Evolutionary conservation across 2,113 vertebrate genomes (phyloP), one percentile per base, ranked within the genome.

Genomic region (Boulengeromyrus knoepffleri): DNA sequence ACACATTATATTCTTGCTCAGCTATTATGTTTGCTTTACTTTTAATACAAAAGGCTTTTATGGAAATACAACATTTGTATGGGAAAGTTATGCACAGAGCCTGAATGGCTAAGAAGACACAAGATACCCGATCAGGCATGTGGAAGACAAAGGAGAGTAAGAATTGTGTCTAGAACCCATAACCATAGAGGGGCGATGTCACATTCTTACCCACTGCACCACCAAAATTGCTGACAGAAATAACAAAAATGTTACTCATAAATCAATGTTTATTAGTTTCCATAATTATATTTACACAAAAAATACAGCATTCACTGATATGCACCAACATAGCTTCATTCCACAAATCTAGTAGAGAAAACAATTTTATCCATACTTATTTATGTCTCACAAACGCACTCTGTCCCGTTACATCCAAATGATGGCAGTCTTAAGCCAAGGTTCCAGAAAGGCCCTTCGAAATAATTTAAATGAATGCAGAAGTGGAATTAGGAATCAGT

Each of bases 201-300:
- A 74, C 13, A 39, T 4, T 39, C 31, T 17, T 17, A 42, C 31
- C 36, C 15, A 80, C 5, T 13, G 12, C 74, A 80, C 13, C 15
- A 62, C 56, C 15, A 24, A 50, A 56, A 87, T 39, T 49, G 49
- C 19, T 74, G 46, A 89, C 24, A 90, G 15, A 92, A 53, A 90
- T 24, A 91, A 24, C 49, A 91, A 27, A 19, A 77, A 9, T 88
- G 90, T 96, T 96, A 96, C 97, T 97, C 96, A 97, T 96, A 96
- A 98, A 98, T 97, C 93, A 95, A 97, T 97, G 96, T 99, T 99
- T 99, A 99, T 99, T 99, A 96, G 95, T 96, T 95, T 95, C 90
- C 90, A 92, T 96, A 96, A 94, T 94, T 95, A 96, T 98, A 98
- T 99, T 95, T 98, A 98, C 97, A 98, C 94, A 96, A 96, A 96